Base-by-base conservation (phyloP, 2,888 invertebrate genomes). In the Campoplex nolae region DNA sequence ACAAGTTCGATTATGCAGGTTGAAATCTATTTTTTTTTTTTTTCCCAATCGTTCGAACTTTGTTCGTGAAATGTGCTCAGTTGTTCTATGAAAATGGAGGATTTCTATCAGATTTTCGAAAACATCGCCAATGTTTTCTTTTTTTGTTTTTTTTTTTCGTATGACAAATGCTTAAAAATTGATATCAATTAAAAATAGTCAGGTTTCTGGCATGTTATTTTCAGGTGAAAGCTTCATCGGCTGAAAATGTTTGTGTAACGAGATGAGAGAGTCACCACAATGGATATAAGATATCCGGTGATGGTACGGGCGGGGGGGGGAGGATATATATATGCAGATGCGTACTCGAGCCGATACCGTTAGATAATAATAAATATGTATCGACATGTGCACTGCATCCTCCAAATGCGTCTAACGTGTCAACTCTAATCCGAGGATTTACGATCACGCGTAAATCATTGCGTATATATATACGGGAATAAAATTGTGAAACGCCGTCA, bases 271-370 rank as follows among this genome's bases (percentile, higher is more conserved):
- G 74, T 78, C 68, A 78, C 86, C 84, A 87, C 86, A 87, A 84
- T 84, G 84, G 86, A 81, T 70, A 84, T 65, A 78, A 81, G 86
- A 86, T 86, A 86, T 86, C 86, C 74, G 62, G 54, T 74, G 67
- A 56, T 67, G 32, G 68, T 67, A 67, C 82, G 42, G 42, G 76
- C 77, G 51, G 67, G 68, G 70, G 23, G 23, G 23, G 23, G 23
- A 0, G 23, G 23, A 23, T 23, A 62, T 16, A 32, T 48, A 48
- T 68, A 80, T 81, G 86, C 74, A 87, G 86, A 87, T 87, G 84
- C 74, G 81, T 87, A 84, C 70, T 78, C 81, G 84, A 87, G 70
- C 65, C 84, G 81, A 78, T 78, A 84, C 86, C 86, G 86, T 87
- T 87, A 87, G 81, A 78, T 82, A 82, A 84, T 78, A 32, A 62